Base-by-base conservation (phyloP, 2,888 invertebrate genomes). In the Monoplex corrugatus region DNA sequence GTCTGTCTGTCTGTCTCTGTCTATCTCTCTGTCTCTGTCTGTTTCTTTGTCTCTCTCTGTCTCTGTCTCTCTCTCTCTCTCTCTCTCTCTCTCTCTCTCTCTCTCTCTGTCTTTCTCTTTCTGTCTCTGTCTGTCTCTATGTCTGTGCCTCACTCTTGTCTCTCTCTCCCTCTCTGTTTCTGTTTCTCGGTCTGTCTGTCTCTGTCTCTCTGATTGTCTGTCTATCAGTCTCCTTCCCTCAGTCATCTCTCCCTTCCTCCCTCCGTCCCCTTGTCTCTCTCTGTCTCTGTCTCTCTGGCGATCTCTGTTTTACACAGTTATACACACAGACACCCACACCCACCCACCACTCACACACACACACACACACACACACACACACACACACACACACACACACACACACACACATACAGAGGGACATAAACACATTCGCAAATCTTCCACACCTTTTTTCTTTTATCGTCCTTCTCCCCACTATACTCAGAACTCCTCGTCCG, bases 21-120 rank as follows among this genome's bases (percentile, higher is more conserved):
- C 50, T 13, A 16, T 50, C 50, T 50, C 50, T 13, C 10, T 50
- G 10, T 50, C 10, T 68, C 68, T 68, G 38, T 86, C 68, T 57
- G 38, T 87, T 43, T 82, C 40, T 82, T 40, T 82, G 40, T 88
- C 57, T 83, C 84, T 83, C 72, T 75, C 85, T 85, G 75, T 85
- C 85, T 84, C 45, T 72, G 13, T 75, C 75, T 75, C 13, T 75
- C 10, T 75, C 75, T 75, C 13, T 75, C 75, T 75, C 75, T 16
- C 13, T 75, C 75, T 75, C 13, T 75, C 75, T 75, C 13, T 75
- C 75, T 75, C 13, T 75, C 75, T 75, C 75, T 75, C 13, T 75
- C 75, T 38, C 80, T 35, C 80, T 35, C 32, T 43, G 6, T 16
- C 63, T 68, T 28, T 28, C 68, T 28, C 68, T 28, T 28, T 68